Evolutionary conservation across 2,888 invertebrate species (phyloP).

Genomic region (Bursaphelenchus okinawaensis): DNA sequence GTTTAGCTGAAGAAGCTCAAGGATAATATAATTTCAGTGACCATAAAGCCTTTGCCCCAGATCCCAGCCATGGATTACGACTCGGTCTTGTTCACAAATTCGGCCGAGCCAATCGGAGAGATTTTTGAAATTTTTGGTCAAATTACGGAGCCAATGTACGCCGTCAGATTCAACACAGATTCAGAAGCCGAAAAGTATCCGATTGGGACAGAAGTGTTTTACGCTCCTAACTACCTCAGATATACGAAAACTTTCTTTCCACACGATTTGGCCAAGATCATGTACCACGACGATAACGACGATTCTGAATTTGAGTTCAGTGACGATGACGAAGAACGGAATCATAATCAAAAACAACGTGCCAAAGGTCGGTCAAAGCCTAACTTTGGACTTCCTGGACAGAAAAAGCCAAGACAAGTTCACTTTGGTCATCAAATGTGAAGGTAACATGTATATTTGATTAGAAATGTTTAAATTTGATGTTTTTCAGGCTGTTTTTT

Average conservation of each 20-base stretch:
- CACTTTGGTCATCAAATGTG: not conserved
- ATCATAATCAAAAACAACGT: slow-evolving; percentile 23
- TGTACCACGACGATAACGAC: slow-evolving; percentile 43
- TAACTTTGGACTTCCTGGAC: not conserved
- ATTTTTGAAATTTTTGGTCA: slow-evolving; percentile 83
- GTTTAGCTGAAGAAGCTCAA: too few relatives aligned
- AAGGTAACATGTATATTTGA: too few relatives aligned
- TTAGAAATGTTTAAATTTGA: too few relatives aligned
- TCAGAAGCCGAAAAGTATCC: slow-evolving; percentile 63
- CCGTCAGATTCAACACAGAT: slow-evolving; percentile 78
- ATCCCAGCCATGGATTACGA: slow-evolving; percentile 78
- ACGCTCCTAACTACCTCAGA: slow-evolving; percentile 14
- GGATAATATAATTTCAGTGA: too few relatives aligned
- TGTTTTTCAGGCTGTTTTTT: too few relatives aligned
- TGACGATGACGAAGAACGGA: slow-evolving; percentile 49
- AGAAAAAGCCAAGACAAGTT: not conserved
- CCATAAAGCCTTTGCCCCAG: slow-evolving; percentile 70
- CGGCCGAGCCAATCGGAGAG: slow-evolving; percentile 65
- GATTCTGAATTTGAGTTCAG: slow-evolving; percentile 55
- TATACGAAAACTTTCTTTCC: slow-evolving; percentile 25
- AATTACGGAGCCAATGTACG: slow-evolving; percentile 77
- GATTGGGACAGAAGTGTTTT: slow-evolving; percentile 22
- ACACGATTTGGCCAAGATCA: slow-evolving; percentile 19
- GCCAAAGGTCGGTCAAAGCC: slow-evolving; percentile 19
- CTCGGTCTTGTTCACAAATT: slow-evolving; percentile 77